A percentile compares a stretch with the other conserved stretches of the same genome.
Evolutionary conservation across 2,113 vertebrate species (phyloP).

Genomic region (Nestor notabilis): DNA sequence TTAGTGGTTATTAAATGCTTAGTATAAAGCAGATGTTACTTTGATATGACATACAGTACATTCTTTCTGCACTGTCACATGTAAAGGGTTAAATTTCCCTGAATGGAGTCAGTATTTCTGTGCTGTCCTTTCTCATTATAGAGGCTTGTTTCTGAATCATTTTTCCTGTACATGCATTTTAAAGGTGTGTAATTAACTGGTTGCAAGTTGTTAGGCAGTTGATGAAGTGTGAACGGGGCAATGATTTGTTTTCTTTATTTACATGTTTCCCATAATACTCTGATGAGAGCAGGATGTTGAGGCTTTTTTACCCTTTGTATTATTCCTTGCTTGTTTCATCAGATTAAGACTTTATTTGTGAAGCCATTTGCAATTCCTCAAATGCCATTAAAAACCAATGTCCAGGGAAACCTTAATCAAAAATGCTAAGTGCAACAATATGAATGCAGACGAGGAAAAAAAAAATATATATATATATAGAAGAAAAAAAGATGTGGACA

Average conservation of each 20-base stretch:
- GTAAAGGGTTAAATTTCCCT: constrained; percentile 23
- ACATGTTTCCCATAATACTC: constrained; percentile 53
- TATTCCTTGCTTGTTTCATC: constrained; percentile 55
- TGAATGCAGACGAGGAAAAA: neutral
- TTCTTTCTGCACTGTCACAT: neutral
- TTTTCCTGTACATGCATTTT: constrained; percentile 62
- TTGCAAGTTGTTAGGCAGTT: constrained; percentile 73
- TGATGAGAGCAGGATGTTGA: constrained; percentile 36
- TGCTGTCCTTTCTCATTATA: neutral
- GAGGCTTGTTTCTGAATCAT: constrained; percentile 58
- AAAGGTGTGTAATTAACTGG: constrained; percentile 73
- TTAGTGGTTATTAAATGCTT: neutral
- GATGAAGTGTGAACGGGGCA: constrained; percentile 70
- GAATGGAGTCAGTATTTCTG: neutral
- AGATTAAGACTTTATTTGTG: constrained; percentile 67
- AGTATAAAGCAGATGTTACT: neutral
- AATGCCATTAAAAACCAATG: constrained; percentile 54
- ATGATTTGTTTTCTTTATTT: constrained; percentile 79
- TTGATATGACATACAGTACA: neutral
- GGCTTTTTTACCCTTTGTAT: constrained; percentile 16
- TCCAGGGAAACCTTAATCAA: constrained; percentile 45
- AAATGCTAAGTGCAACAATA: constrained; percentile 7
- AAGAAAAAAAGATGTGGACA: neutral
- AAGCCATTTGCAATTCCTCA: constrained; percentile 70
- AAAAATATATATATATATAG: too few species aligned